A percentile compares a stretch with the other conserved stretches of the same genome.
Evolutionary conservation across 1,140 invertebrate species (phyloP).

Genomic region (Grapholita molesta): DNA sequence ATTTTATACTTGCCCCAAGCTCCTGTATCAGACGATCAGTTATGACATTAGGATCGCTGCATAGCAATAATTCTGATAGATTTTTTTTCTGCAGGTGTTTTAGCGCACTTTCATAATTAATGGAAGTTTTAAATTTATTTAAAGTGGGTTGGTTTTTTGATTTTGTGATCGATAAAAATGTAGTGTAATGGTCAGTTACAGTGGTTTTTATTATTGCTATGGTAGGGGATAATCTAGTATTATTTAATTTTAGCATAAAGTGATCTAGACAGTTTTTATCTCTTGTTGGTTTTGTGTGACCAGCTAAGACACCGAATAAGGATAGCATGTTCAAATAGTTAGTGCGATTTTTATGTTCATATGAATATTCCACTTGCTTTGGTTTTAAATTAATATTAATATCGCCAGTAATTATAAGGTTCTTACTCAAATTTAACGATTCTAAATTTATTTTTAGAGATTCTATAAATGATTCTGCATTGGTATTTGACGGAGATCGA

Average conservation of each 20-base stretch:
- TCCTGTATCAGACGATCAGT: slow-evolving; percentile 7
- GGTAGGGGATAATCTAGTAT: background rate
- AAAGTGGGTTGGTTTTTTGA: background rate
- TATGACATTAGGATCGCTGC: slow-evolving; percentile 16
- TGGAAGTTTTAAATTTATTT: background rate
- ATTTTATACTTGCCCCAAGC: background rate
- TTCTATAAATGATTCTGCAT: background rate
- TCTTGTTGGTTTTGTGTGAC: background rate
- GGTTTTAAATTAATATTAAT: background rate
- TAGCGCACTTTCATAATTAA: background rate
- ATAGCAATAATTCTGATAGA: background rate
- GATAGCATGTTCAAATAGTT: background rate
- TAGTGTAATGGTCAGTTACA: background rate
- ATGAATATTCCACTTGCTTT: too few species aligned
- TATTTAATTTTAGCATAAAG: background rate
- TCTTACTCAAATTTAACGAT: background rate
- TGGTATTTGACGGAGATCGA: background rate
- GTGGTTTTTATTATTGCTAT: background rate
- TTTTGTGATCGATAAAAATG: background rate
- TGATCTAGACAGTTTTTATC: background rate
- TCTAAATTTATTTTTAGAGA: background rate
- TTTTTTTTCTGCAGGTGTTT: slow-evolving; percentile 12
- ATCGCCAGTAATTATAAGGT: background rate
- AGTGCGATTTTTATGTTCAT: too few species aligned
- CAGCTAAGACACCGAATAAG: background rate